Evolutionary conservation across 2,113 vertebrate species (phyloP).

Genomic region (Arizona elegans): DNA sequence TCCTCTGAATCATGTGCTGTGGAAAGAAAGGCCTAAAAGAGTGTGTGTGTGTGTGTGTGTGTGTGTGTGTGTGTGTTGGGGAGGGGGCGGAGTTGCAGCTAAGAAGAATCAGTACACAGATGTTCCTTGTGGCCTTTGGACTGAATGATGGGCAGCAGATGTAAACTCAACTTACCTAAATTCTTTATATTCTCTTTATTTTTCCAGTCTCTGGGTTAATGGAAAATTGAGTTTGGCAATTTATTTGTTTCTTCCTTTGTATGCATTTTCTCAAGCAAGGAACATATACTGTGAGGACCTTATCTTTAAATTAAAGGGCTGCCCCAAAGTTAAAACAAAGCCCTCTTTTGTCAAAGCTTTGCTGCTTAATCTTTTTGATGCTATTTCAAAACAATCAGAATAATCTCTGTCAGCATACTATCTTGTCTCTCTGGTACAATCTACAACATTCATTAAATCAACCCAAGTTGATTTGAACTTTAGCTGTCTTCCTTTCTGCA

Average conservation of each 20-base stretch:
- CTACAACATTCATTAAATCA: neutral
- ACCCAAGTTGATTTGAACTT: neutral
- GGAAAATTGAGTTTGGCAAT: neutral
- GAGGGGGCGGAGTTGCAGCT: neutral
- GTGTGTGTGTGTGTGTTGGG: too few species aligned
- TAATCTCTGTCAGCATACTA: neutral
- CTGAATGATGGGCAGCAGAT: neutral
- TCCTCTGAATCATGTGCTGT: neutral
- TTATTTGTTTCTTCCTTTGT: neutral
- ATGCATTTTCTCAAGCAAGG: neutral
- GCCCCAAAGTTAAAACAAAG: neutral
- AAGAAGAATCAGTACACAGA: neutral
- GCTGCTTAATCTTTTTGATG: constrained; percentile 3
- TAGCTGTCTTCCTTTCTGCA: neutral
- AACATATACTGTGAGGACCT: neutral
- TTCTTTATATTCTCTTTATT: neutral
- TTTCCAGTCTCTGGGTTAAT: neutral
- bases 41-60: too few species aligned
- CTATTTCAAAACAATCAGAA: neutral
- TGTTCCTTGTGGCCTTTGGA: neutral
- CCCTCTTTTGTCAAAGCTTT: neutral
- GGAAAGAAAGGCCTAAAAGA: neutral
- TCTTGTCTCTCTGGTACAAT: neutral
- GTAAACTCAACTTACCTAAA: neutral
- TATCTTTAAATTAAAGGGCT: neutral